phyloP scores from a whole-genome alignment of 2,113 vertebrate genomes.

The Oreamnos americanus region DNA sequence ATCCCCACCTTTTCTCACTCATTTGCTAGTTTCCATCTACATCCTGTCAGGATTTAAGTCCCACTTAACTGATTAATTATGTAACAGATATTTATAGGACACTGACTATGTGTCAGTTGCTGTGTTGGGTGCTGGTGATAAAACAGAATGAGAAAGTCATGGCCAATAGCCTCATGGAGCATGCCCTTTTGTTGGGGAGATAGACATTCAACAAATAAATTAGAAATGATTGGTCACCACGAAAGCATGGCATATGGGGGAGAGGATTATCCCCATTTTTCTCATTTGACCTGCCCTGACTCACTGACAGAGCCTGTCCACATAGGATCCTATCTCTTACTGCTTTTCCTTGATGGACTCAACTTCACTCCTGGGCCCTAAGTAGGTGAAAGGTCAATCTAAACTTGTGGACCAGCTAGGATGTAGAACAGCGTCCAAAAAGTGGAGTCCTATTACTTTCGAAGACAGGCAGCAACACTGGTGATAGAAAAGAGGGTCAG shows the following conservation, averaged over 20 bases:
- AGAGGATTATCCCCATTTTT: neutral
- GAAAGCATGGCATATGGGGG: constrained; percentile 2
- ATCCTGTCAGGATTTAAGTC: neutral
- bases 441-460: constrained; percentile 59
- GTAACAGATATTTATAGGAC: neutral
- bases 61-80: neutral
- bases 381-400: constrained; percentile 62
- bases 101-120: neutral
- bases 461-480: constrained; percentile 25
- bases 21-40: constrained; percentile 12
- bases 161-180: neutral
- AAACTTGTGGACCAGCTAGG: constrained; percentile 57
- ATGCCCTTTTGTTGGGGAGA: neutral
- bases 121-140: neutral
- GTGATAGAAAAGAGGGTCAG: neutral
- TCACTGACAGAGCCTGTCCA: neutral
- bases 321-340: neutral
- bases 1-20: neutral
- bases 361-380: constrained; percentile 17
- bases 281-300: neutral
- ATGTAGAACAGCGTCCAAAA: constrained; percentile 47
- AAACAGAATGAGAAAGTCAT: neutral
- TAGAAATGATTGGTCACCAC: neutral
- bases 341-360: constrained; percentile 63
- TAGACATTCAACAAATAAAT: neutral